A percentile compares a stretch with the other conserved stretches of the same genome.
These are phyloP conservation scores for Nyctalus aviator DNA, from an alignment of 2,797 vertebrate species.

Conservation along the genomic window DNA sequence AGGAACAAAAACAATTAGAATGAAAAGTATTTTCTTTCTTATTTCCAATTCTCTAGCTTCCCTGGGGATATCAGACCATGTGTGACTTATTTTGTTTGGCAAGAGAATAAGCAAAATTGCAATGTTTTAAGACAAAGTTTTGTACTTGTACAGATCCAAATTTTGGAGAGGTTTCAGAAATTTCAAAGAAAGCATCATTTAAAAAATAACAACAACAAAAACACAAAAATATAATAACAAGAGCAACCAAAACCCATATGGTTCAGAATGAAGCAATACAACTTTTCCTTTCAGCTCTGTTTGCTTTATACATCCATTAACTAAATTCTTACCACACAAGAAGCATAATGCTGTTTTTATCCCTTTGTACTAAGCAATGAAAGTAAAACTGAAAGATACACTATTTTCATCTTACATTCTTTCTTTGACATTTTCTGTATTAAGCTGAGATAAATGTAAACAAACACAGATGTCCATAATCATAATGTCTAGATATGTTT, in stretches of 20 bases:
- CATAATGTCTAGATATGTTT: slow-evolving; percentile 70
- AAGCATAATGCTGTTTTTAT: slow-evolving; percentile 58
- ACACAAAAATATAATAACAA: slow-evolving; percentile 69
- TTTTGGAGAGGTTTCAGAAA: slow-evolving; percentile 68
- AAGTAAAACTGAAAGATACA: slow-evolving; percentile 75
- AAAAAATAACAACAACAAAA: slow-evolving; percentile 76
- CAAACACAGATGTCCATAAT: slow-evolving; percentile 79
- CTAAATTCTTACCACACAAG: slow-evolving; percentile 76
- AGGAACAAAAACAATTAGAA: neutral
- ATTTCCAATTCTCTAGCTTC: slow-evolving; percentile 2
- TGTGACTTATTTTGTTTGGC: slow-evolving; percentile 69
- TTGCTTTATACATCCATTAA: slow-evolving; percentile 72
- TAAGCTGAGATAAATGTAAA: slow-evolving; percentile 74
- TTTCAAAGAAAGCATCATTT: slow-evolving; percentile 77
- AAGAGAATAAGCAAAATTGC: slow-evolving; percentile 64
- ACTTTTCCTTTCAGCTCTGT: slow-evolving; percentile 68
- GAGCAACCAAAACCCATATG: slow-evolving; percentile 72
- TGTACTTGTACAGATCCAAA: slow-evolving; percentile 65
- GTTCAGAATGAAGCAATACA: slow-evolving; percentile 66
- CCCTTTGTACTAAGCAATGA: slow-evolving; percentile 57
- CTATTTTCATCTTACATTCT: slow-evolving; percentile 66
- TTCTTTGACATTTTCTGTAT: slow-evolving; percentile 75
- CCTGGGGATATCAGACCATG: neutral
- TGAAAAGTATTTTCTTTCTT: neutral
- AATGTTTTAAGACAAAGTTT: slow-evolving; percentile 62